Evolutionary conservation across 2,888 invertebrate species (phyloP), one percentile per base, ranked within the genome.

Genomic region (Caenorhabditis sp.): DNA sequence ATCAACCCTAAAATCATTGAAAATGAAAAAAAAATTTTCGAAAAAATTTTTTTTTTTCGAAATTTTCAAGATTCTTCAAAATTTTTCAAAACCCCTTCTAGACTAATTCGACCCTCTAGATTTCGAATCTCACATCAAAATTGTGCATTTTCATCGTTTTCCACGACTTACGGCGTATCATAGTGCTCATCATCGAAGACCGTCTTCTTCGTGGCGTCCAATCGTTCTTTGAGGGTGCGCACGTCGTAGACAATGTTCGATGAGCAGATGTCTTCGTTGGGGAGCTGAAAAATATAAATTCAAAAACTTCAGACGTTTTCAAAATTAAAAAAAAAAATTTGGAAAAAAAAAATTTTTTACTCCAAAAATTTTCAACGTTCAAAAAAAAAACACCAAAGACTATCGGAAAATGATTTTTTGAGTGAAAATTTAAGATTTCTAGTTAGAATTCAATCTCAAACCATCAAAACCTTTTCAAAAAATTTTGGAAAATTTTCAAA

Each of bases 211-310:
- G 74, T 68, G 0, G 64, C 49, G 35, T 75, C 69, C 19, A 89
- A 44, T 10, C 73, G 68, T 49, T 86, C 82, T 63, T 89, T 89
- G 38, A 89, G 73, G 22, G 83, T 64, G 6, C 82, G 59, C n/a
- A 86, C 86, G 64, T 89, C 89, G 68, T 89, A 89, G 22, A 91
- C 89, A 41, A 91, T 86, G 26, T 85, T 84, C n/a, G 81, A 75
- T 24, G 86, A 86, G 14, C 58, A 72, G n/a, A 66, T 24, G 14
- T 86, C 85, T n/a, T 76, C 76, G n/a, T 75, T 70, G 47, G 74
- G 69, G 14, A 74, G 44, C 73, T 80, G 72, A 59, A 80, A 56
- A 66, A n/a, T 12, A 6, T 2, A 56, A 35, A 12, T 16, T n/a
- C 4, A 51, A 12, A 35, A n/a, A 68, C 19, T 14, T 44, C 5